phyloP scores from a whole-genome alignment of 2,113 vertebrate genomes.

The Podilymbus podiceps region DNA sequence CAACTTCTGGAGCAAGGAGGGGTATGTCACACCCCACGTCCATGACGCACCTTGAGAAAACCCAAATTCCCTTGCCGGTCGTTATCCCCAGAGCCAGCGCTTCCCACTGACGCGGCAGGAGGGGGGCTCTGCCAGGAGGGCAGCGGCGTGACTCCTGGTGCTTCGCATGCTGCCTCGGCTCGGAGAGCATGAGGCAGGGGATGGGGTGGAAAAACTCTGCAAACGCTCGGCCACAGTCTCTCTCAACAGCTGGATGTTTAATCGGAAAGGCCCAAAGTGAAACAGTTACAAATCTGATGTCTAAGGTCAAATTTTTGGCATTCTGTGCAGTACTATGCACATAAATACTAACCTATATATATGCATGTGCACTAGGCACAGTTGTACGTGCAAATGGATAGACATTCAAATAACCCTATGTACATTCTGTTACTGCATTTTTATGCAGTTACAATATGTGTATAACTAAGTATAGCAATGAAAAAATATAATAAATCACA shows the following conservation, averaged over 20 bases:
- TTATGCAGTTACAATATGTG: neutral
- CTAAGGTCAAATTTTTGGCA: conserved; percentile 8
- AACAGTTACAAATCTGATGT: neutral
- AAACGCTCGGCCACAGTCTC: neutral
- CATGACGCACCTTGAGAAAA: neutral
- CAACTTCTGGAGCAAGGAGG: neutral
- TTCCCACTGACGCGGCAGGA: neutral
- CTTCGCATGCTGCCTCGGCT: fast-evolving
- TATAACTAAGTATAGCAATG: conserved; percentile 15
- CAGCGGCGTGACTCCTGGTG: neutral
- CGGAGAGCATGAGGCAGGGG: neutral
- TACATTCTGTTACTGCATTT: conserved; percentile 21
- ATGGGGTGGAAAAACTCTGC: neutral
- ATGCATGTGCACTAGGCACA: neutral
- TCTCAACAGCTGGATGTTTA: neutral
- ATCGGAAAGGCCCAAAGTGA: neutral
- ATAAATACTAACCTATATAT: neutral
- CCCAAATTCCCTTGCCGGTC: neutral
- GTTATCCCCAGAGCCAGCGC: neutral
- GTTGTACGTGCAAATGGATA: neutral
- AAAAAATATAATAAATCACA: conserved; percentile 35
- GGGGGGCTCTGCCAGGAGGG: neutral
- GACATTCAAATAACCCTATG: neutral
- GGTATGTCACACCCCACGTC: neutral
- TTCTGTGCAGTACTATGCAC: neutral